phyloP scores from a whole-genome alignment of 2,113 vertebrate genomes.

The Delphinapterus leucas region DNA sequence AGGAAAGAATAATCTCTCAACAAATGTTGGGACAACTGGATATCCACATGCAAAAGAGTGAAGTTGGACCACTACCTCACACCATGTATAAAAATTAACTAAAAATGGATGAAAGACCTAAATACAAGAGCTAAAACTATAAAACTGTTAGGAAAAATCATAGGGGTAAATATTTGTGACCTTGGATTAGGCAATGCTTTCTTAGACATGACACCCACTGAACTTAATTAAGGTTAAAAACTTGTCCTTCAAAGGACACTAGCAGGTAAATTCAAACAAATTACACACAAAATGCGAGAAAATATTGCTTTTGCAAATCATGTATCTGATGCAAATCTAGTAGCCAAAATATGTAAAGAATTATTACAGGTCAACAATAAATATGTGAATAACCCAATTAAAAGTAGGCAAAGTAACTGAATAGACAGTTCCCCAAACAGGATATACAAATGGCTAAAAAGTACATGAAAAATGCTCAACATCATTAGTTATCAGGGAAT shows the following conservation, averaged over 20 bases:
- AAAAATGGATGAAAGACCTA: background rate
- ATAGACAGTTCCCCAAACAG: background rate
- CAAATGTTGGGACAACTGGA: background rate
- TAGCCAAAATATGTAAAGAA: background rate
- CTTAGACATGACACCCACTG: background rate
- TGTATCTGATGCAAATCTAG: background rate
- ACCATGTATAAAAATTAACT: background rate
- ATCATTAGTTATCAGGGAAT: background rate
- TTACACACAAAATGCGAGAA: background rate
- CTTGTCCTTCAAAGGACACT: background rate
- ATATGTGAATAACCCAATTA: background rate
- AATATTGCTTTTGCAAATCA: background rate
- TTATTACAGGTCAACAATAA: background rate
- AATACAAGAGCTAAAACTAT: background rate
- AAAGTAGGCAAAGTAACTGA: background rate
- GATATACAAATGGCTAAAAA: background rate
- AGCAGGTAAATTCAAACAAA: background rate
- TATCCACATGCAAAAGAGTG: background rate
- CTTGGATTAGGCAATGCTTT: background rate
- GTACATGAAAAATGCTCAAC: background rate
- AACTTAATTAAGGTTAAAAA: background rate
- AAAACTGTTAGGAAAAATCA: background rate
- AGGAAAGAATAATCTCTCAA: background rate
- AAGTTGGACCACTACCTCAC: background rate
- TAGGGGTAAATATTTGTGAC: background rate